A percentile compares a stretch with the other conserved stretches of the same genome.
phyloP scores from a whole-genome alignment of 2,113 vertebrate species.

The Centropus unirufus region DNA sequence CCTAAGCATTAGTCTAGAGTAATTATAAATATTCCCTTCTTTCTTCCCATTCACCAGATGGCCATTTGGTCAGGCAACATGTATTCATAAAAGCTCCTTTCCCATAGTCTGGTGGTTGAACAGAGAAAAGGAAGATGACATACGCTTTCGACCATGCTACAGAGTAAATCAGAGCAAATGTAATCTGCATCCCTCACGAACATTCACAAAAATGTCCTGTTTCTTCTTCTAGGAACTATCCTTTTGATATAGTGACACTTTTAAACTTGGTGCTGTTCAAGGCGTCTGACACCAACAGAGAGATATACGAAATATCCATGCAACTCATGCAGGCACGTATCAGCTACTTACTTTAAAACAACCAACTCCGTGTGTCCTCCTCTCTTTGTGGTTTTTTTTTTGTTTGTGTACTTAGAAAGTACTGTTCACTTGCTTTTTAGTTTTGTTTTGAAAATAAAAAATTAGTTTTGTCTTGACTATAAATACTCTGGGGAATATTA shows the following conservation, averaged over 20 bases:
- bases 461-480: not conserved
- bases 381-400: not conserved
- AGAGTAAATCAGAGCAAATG: not conserved
- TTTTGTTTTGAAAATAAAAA: conserved; percentile 13
- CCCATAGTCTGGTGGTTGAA: not conserved
- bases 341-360: not conserved
- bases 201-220: conserved; percentile 32
- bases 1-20: not conserved
- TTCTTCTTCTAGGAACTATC: conserved; percentile 90
- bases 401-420: not conserved
- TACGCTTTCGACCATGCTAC: not conserved
- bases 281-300: conserved; percentile 95
- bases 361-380: not conserved
- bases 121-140: not conserved
- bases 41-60: conserved; percentile 21
- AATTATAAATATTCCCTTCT: conserved; percentile 32
- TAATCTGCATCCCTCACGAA: not conserved
- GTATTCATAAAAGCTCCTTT: conserved; percentile 21
- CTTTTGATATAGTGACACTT: conserved; percentile 95
- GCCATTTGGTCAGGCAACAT: not conserved
- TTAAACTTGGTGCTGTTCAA: conserved; percentile 98
- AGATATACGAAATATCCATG: conserved; percentile 99
- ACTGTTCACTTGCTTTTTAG: not conserved
- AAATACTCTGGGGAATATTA: not conserved
- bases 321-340: conserved; percentile 95